phyloP scores from a whole-genome alignment of 2,888 invertebrate genomes.

The Ennomos fuscantarius region DNA sequence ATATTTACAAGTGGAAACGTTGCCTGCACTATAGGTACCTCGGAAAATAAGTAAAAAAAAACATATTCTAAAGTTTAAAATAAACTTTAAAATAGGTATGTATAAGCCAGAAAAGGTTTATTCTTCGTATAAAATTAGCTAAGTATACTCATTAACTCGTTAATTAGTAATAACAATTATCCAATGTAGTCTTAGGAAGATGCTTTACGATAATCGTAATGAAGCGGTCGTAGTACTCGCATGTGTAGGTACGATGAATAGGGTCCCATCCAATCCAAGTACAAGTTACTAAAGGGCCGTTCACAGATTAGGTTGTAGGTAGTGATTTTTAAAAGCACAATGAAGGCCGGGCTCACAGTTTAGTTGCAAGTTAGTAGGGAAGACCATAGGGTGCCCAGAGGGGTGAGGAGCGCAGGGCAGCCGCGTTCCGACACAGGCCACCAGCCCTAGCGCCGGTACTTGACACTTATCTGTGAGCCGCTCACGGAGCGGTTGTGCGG shows the following conservation, averaged over 20 bases:
- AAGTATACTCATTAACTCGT: no score
- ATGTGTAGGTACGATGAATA: conserved; percentile 33
- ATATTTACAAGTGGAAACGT: no score
- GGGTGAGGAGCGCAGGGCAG: conserved; percentile 56
- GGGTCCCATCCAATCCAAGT: conserved; percentile 26
- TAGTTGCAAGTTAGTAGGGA: conserved; percentile 29
- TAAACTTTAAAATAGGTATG: no score
- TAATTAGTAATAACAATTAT: no score
- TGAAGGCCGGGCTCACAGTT: conserved; percentile 15
- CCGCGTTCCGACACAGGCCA: conserved; percentile 63
- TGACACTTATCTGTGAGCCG: conserved; percentile 67
- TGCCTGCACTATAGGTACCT: no score
- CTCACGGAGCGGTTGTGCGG: conserved; percentile 69
- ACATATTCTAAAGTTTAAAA: no score
- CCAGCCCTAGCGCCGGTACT: conserved; percentile 36
- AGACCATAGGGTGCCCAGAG: conserved; percentile 46
- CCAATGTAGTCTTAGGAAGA: no score
- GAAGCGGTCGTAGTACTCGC: conserved; percentile 26
- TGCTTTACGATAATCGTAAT: conserved; percentile 11
- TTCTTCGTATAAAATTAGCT: no score
- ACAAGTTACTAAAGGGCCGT: conserved; percentile 18
- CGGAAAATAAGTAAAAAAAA: no score
- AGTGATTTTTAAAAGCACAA: conserved; percentile 10
- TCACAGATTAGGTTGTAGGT: conserved; percentile 23
- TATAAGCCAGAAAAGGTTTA: no score